A percentile compares a stretch with the other conserved stretches of the same genome.
These are phyloP conservation scores for Procavia capensis DNA, from an alignment of 2,113 vertebrate genomes.

Conservation along the genomic window DNA sequence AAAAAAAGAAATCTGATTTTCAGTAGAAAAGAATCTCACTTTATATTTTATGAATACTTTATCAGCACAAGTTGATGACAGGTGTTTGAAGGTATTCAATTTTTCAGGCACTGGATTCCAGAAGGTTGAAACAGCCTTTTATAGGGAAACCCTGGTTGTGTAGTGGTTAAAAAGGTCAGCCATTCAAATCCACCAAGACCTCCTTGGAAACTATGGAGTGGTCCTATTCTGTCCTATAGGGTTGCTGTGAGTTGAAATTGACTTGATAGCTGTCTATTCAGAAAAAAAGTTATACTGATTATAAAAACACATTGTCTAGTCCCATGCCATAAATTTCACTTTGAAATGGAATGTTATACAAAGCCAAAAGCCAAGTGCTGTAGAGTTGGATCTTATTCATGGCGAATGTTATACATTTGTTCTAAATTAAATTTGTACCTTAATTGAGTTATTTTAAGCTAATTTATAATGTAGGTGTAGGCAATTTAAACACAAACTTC, in stretches of 20 bases:
- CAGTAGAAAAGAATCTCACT: neutral
- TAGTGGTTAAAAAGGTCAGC: too few species aligned
- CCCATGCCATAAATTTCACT: neutral
- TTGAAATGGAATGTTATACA: neutral
- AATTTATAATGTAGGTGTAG: slow-evolving; percentile 18
- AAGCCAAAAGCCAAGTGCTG: too few species aligned
- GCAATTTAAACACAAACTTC: slow-evolving; percentile 30
- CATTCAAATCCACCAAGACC: too few species aligned
- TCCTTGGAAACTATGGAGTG: too few species aligned
- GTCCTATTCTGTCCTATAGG: too few species aligned
- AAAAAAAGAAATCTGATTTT: too few species aligned
- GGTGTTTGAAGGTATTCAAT: neutral
- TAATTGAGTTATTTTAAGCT: slow-evolving; percentile 40
- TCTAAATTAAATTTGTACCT: neutral
- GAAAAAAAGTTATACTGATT: neutral
- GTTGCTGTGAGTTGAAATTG: too few species aligned
- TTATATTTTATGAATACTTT: neutral
- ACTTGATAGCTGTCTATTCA: too few species aligned
- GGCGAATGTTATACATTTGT: neutral
- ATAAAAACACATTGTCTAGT: neutral
- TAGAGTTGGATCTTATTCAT: too few species aligned
- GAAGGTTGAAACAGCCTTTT: neutral
- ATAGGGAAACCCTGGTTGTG: too few species aligned
- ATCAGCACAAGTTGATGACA: neutral
- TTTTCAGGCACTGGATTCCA: neutral